Conservation (phyloP, 2,888 invertebrate species). For the Cerceris ruficornis region DNA sequence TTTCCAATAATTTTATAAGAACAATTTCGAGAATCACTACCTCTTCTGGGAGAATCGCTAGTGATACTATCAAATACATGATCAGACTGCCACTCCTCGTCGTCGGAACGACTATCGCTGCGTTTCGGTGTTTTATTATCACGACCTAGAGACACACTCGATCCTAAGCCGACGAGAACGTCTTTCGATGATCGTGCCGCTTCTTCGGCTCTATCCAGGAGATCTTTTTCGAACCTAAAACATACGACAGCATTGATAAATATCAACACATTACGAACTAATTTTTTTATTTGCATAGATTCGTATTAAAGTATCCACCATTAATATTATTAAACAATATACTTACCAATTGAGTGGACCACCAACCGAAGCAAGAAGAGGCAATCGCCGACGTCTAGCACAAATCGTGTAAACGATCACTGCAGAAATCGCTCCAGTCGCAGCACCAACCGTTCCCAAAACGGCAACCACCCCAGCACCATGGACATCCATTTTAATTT, state of each 20-base stretch:
- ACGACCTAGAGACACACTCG: slow-evolving; percentile 48
- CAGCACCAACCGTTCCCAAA: slow-evolving; percentile 74
- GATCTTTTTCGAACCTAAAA: slow-evolving; percentile 75
- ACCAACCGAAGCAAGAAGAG: slow-evolving; percentile 63
- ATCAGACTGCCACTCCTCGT: slow-evolving; percentile 70
- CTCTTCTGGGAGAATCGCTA: slow-evolving; percentile 56
- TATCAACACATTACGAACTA: background rate
- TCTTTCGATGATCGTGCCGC: slow-evolving; percentile 68
- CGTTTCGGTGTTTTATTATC: slow-evolving; percentile 56
- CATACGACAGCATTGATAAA: background rate
- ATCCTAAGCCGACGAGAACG: slow-evolving; percentile 63
- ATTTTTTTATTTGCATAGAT: too few relatives aligned
- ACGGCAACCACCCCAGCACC: slow-evolving; percentile 73
- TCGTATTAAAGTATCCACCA: too few relatives aligned
- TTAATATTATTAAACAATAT: background rate
- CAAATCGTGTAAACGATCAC: slow-evolving; percentile 75
- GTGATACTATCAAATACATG: slow-evolving; percentile 56
- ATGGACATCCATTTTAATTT: slow-evolving; percentile 70
- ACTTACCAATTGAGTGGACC: slow-evolving; percentile 75
- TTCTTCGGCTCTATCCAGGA: slow-evolving; percentile 74
- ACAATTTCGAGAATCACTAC: slow-evolving; percentile 17
- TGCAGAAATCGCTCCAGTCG: slow-evolving; percentile 75
- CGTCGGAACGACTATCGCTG: slow-evolving; percentile 62
- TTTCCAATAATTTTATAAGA: background rate
- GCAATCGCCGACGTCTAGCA: slow-evolving; percentile 69